Evolutionary conservation across 37 sponge, comb jelly and placozoan genomes (phyloP).

Genomic region (Petrosia ficiformis): DNA sequence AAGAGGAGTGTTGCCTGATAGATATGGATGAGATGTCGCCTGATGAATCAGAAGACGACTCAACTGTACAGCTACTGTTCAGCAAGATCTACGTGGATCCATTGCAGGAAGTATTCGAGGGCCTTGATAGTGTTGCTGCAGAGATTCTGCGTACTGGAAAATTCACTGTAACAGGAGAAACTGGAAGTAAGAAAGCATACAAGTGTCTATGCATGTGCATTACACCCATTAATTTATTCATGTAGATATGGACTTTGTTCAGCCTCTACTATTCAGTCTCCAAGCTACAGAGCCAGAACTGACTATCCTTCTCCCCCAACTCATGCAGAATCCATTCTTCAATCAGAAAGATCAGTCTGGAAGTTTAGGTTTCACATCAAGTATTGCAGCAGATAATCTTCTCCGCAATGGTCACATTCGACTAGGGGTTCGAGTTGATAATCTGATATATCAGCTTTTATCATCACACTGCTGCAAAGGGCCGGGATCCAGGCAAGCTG

Average conservation of each 20-base stretch:
- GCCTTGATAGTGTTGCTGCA: slow-evolving; percentile 32
- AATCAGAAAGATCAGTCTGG: neutral
- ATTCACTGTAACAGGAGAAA: slow-evolving; percentile 25
- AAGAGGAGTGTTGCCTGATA: too few relatives aligned
- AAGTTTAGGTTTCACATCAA: neutral
- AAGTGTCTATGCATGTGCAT: neutral
- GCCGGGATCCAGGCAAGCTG: slow-evolving; percentile 56
- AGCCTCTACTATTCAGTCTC: slow-evolving; percentile 46
- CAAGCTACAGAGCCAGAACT: slow-evolving; percentile 33
- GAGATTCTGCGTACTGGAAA: slow-evolving; percentile 34
- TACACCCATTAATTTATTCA: too few relatives aligned
- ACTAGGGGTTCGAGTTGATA: slow-evolving; percentile 36
- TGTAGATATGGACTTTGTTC: slow-evolving; percentile 44
- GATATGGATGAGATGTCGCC: too few relatives aligned
- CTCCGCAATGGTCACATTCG: slow-evolving; percentile 39
- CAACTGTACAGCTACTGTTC: slow-evolving; percentile 9
- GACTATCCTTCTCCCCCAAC: slow-evolving; percentile 37
- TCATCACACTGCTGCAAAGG: slow-evolving; percentile 38
- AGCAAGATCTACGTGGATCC: slow-evolving; percentile 36
- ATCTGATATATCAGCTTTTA: slow-evolving; percentile 51
- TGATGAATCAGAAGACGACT: neutral
- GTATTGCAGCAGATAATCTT: slow-evolving; percentile 13
- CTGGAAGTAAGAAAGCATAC: slow-evolving; percentile 42
- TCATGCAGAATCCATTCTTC: slow-evolving; percentile 9
- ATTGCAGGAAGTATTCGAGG: slow-evolving; percentile 41